These are phyloP conservation scores for Yponomeuta malinellus DNA, from an alignment of 2,888 invertebrate species.

Conservation along the genomic window DNA sequence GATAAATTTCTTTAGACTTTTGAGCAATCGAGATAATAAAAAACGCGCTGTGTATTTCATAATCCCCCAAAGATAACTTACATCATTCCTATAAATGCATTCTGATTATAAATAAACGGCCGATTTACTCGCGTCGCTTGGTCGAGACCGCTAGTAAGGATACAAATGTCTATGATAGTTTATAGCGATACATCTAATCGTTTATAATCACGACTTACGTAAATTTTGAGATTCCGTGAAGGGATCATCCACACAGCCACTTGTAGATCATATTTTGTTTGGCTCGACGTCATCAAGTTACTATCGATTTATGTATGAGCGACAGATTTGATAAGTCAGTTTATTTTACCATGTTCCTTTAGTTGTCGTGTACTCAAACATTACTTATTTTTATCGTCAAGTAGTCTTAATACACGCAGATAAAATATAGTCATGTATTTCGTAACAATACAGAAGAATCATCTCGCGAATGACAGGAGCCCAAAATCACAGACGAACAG, in stretches of 20 bases:
- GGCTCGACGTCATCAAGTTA: not conserved
- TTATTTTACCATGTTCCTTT: not conserved
- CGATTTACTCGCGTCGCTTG: not conserved
- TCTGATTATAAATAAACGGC: slow-evolving; percentile 5
- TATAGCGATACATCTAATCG: slow-evolving; percentile 8
- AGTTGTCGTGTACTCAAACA: not conserved
- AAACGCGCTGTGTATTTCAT: not conserved
- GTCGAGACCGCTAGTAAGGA: slow-evolving; percentile 4
- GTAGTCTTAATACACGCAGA: not conserved
- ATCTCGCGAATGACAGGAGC: not conserved
- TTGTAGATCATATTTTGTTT: not conserved
- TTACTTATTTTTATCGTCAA: not conserved
- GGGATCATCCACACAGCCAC: not conserved
- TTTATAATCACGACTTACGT: slow-evolving; percentile 4
- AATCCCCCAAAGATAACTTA: slow-evolving; percentile 9
- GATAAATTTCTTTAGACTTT: not conserved
- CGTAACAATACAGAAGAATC: not conserved
- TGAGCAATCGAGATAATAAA: slow-evolving; percentile 4
- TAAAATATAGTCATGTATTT: not conserved
- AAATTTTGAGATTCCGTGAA: not conserved
- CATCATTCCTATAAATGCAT: slow-evolving; percentile 10
- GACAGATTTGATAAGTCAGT: not conserved
- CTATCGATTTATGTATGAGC: not conserved
- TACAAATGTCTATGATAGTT: slow-evolving; percentile 5
- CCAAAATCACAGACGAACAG: not conserved